Conservation (phyloP, 2,888 invertebrate species). For the Taphrorychus bicolor region DNA sequence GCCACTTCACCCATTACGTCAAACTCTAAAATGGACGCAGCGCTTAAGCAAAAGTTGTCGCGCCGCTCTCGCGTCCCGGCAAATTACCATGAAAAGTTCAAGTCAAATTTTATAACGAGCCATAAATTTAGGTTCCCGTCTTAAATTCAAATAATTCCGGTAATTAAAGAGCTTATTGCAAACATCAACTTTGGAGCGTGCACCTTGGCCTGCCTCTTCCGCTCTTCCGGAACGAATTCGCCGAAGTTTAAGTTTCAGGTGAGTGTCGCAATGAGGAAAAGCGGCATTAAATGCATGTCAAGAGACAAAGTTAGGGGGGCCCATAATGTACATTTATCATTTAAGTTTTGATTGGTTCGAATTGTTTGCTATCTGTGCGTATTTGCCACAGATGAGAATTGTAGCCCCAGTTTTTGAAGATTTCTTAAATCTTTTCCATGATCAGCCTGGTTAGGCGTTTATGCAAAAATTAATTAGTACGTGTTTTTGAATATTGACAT, state of each 20-base stretch:
- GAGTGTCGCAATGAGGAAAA: slow-evolving; percentile 39
- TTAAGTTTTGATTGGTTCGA: not conserved
- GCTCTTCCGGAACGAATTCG: slow-evolving; percentile 44
- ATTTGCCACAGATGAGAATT: not conserved
- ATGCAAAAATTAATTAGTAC: no score
- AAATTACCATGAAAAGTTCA: slow-evolving; percentile 20
- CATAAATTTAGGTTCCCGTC: slow-evolving; percentile 23
- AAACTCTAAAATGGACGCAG: not conserved
- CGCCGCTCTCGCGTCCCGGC: not conserved
- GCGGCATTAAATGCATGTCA: slow-evolving; percentile 49
- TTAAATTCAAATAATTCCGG: slow-evolving; percentile 32
- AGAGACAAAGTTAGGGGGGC: slow-evolving; percentile 36
- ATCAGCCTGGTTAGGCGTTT: no score
- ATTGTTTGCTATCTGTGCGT: not conserved
- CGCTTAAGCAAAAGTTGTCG: no score
- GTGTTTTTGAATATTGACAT: no score
- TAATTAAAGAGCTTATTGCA: slow-evolving; percentile 43
- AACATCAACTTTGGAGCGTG: slow-evolving; percentile 42
- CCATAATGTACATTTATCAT: slow-evolving; percentile 4
- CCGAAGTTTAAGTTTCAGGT: slow-evolving; percentile 45
- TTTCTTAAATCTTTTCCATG: no score
- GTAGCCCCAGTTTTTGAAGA: no score
- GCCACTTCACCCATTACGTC: not conserved
- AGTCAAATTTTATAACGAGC: slow-evolving; percentile 20
- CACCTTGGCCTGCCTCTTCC: slow-evolving; percentile 37